phyloP scores from a whole-genome alignment of 2,888 invertebrate genomes.

The Antheraea yamamai region DNA sequence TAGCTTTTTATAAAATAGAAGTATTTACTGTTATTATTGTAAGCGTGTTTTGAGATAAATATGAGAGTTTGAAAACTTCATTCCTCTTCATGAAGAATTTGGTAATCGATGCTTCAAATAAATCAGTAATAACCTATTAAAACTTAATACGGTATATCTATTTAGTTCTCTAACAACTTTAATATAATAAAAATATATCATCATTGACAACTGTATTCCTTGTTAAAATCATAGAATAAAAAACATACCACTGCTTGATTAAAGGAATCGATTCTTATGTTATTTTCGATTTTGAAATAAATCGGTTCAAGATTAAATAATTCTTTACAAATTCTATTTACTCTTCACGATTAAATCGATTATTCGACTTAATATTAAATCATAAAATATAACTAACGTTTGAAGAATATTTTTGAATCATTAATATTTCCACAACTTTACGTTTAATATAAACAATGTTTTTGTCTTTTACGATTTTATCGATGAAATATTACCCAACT shows the following conservation, averaged over 20 bases:
- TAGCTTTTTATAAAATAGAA: conserved; percentile 19
- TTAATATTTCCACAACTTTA: background rate
- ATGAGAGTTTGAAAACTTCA: background rate
- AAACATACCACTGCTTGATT: too few species aligned
- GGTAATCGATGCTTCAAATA: background rate
- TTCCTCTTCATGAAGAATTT: background rate
- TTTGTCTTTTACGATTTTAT: background rate
- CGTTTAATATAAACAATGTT: too few species aligned
- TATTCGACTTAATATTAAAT: conserved; percentile 23
- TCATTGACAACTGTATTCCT: too few species aligned
- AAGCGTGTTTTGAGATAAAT: background rate
- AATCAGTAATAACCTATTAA: background rate
- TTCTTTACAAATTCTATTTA: background rate
- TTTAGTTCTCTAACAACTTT: background rate
- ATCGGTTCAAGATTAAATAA: background rate
- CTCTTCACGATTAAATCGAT: conserved; percentile 5
- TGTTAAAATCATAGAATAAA: too few species aligned
- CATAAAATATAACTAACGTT: conserved; percentile 26
- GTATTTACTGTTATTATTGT: conserved; percentile 14
- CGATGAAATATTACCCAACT: background rate
- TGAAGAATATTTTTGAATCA: background rate
- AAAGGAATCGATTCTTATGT: too few species aligned
- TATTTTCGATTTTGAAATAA: background rate
- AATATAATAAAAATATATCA: background rate
- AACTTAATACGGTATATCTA: background rate